Evolutionary conservation across 2,888 invertebrate genomes (phyloP).

Genomic region (Apocheima hispidaria): DNA sequence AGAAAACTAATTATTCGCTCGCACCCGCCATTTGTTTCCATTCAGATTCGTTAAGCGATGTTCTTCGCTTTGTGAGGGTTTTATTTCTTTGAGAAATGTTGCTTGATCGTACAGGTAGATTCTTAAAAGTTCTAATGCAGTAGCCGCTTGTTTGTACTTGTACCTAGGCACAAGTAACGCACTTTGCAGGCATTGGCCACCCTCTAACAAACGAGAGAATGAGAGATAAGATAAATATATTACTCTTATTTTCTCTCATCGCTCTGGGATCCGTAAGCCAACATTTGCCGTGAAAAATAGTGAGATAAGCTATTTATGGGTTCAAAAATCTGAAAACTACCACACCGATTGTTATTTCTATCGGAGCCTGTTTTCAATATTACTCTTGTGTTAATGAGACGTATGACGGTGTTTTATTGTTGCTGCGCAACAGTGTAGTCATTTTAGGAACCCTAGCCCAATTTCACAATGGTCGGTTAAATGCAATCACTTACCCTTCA

Average conservation of each 20-base stretch:
- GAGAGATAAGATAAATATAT: no score
- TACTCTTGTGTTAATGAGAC: slow-evolving; percentile 34
- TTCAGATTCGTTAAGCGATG: slow-evolving; percentile 56
- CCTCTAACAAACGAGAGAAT: no score
- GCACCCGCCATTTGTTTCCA: slow-evolving; percentile 59
- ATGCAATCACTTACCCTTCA: slow-evolving; percentile 25
- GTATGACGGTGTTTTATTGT: slow-evolving; percentile 23
- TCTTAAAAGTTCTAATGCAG: neutral
- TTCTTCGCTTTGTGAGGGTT: slow-evolving; percentile 39
- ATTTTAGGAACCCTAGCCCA: slow-evolving; percentile 3
- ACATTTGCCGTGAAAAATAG: no score
- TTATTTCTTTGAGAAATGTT: slow-evolving; percentile 39
- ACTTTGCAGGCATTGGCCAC: no score
- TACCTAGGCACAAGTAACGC: no score
- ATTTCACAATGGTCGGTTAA: slow-evolving; percentile 10
- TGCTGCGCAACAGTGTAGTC: slow-evolving; percentile 18
- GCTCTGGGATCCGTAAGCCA: no score
- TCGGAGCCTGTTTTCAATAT: slow-evolving; percentile 29
- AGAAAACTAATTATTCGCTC: slow-evolving; percentile 67
- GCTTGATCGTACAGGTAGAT: slow-evolving; percentile 19
- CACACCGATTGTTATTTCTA: neutral
- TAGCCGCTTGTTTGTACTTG: neutral
- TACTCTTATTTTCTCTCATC: no score
- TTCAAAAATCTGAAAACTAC: slow-evolving; percentile 13
- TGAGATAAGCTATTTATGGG: no score